phyloP scores from a whole-genome alignment of 2,113 vertebrate species.

The Elephas maximus region DNA sequence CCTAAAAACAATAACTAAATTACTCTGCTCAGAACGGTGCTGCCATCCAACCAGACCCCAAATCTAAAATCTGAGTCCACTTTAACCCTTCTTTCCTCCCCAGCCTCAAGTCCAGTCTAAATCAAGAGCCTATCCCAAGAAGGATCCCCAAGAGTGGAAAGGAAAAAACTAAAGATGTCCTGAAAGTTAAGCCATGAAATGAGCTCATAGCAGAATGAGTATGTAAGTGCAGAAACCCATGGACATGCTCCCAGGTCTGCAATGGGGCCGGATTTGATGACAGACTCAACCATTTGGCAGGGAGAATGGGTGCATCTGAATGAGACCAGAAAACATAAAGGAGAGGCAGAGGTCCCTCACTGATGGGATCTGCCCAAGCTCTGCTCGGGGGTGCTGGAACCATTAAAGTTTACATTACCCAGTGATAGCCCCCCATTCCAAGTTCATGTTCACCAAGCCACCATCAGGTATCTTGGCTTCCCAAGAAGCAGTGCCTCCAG shows the following conservation, averaged over 20 bases:
- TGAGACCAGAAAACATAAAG: background rate
- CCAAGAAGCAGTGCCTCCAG: background rate
- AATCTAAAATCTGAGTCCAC: no score
- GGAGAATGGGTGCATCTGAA: background rate
- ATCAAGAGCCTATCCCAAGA: background rate
- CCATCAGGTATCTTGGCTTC: background rate
- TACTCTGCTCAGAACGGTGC: accelerated
- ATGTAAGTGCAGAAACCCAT: background rate
- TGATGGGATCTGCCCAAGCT: no score
- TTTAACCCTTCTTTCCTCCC: background rate
- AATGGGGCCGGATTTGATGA: background rate
- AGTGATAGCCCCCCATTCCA: background rate
- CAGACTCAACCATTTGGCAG: accelerated
- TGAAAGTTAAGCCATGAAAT: background rate
- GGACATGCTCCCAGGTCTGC: no score
- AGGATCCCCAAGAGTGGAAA: background rate
- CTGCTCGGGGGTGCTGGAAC: background rate
- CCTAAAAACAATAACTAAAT: background rate
- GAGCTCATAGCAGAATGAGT: accelerated
- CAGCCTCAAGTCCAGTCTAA: background rate
- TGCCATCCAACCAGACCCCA: accelerated
- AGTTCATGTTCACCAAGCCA: background rate
- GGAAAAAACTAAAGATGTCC: background rate
- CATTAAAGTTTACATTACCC: accelerated
- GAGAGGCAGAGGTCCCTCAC: no score